Base-by-base conservation (phyloP, 2,113 vertebrate species). In the Mungos mungo region DNA sequence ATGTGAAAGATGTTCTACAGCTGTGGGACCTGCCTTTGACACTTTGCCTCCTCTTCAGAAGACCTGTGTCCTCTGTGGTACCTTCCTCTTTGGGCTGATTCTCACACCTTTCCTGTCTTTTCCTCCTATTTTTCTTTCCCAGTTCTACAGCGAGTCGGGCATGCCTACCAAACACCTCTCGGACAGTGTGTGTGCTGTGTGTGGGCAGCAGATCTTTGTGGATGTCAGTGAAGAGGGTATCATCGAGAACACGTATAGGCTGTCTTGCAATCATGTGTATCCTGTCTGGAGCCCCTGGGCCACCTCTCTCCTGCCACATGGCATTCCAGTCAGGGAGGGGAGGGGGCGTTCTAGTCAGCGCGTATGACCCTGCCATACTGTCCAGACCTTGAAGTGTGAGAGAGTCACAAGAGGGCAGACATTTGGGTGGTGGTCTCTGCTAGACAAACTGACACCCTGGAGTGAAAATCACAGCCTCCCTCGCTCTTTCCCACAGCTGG, bases 201-300 rank as follows among this genome's bases (percentile, higher is more conserved):
- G 99, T 1, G 99, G 99, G 27, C 99, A 99, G 98, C 99, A 99
- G 97, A 99, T 99, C 98, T 99, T 99, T 0, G 99, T 99, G 63
- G 99, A 99, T 3, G 99, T 99, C 98, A 99, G 99, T 1, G 99
- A 99, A 96, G 99, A 99, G 47, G 99, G 99, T 25, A 99, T 99
- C 96, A 99, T 99, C 0, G 99, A 99, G 98, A 99, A 99, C 98
- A 99, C 99, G 0, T 99, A 99, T 97, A 99, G 99, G 81, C 99
- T 99, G 35, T 99, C 99, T 98, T 99, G 99, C 99, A 99, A 99
- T 98, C 99, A 99, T 23, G 99, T 99, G 99, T 99, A 99, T 99
- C 99, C 99, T 99, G 84, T 94, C 65, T 27, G 38, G 87, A 72
- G 31, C 83, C 66, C 82, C 57, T 50, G 35, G 89, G 35, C 80